Evolutionary conservation across 2,797 vertebrate genomes (phyloP), one percentile per base, ranked within the genome.

Genomic region (Gymnoscopelus microlampas): DNA sequence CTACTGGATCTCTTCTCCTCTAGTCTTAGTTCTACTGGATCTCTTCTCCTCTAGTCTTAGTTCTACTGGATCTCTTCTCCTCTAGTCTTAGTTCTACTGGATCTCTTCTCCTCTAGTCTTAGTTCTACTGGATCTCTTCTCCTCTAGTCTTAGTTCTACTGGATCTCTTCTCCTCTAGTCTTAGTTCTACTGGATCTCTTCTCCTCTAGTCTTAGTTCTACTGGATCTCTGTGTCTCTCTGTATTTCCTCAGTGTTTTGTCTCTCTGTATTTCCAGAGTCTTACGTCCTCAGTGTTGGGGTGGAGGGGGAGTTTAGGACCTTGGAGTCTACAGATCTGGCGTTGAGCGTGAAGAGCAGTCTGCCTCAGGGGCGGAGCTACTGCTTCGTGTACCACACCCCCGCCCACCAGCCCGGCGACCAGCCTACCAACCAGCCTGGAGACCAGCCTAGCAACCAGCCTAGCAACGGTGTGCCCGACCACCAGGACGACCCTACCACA

Each of bases 371-470:
- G 39, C 39, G 39, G 75, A 93, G 94, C 73, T 99, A 96, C 88
- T 92, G 94, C 87, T 98, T 99, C 15, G 91, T 99, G 85, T 99
- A 95, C 88, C 96, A 95, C 82, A 94, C 90, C 0, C 69, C 23
- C 0, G 59, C 80, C 48, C 75, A 39, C 35, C 35, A 39, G 4
- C 85, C 88, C 23, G 47, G 44, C 3, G 70, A 68, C 57, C 79
- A 66, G 0, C 85, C 87, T 39, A 39, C 39, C 35, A 3, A 39
- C 39, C 39, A 9, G 39, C 1, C 7, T 39, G 9, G 2, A 1
- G 39, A 44, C 39, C 8, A 9, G 39, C 8, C 39, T 44, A 44
- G 39, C 53, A 48, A 55, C 39, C 11, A n/a, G 14, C 58, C 8
- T 15, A 14, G 5, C 58, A 32, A 8, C 58, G 4, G 58, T 35